phyloP scores from a whole-genome alignment of 2,113 vertebrate species.

The Calidris pygmaea region DNA sequence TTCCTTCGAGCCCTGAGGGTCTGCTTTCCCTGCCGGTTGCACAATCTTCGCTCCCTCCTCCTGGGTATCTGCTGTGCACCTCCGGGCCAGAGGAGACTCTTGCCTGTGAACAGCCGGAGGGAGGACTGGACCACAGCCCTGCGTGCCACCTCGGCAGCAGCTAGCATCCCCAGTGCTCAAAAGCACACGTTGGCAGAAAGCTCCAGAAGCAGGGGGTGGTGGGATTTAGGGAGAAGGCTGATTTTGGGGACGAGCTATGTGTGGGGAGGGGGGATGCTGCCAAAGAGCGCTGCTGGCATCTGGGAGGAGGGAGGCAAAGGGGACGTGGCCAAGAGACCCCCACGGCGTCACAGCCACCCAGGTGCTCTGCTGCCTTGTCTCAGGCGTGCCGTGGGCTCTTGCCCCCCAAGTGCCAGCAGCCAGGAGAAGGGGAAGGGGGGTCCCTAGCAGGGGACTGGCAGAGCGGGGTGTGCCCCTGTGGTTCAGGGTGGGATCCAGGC shows the following conservation, averaged over 20 bases:
- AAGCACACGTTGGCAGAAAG: not conserved
- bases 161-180: not conserved
- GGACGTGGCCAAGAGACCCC: accelerated
- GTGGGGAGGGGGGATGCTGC: accelerated
- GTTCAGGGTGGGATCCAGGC: not conserved
- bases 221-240: not conserved
- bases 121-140: not conserved
- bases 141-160: not conserved
- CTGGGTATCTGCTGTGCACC: not conserved
- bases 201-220: not conserved
- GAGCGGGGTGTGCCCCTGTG: not conserved
- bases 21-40: not conserved
- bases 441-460: not conserved
- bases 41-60: not conserved
- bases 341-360: not conserved
- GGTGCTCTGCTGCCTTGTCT: not conserved
- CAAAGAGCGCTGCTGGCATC: not conserved
- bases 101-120: not conserved
- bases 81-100: not conserved
- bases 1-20: not conserved
- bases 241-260: not conserved
- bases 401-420: not conserved
- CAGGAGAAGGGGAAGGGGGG: not conserved
- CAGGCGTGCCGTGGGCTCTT: not conserved
- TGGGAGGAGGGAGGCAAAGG: not conserved